Conservation (phyloP, 2,797 vertebrate species). For the Bradypodion pumilum region DNA sequence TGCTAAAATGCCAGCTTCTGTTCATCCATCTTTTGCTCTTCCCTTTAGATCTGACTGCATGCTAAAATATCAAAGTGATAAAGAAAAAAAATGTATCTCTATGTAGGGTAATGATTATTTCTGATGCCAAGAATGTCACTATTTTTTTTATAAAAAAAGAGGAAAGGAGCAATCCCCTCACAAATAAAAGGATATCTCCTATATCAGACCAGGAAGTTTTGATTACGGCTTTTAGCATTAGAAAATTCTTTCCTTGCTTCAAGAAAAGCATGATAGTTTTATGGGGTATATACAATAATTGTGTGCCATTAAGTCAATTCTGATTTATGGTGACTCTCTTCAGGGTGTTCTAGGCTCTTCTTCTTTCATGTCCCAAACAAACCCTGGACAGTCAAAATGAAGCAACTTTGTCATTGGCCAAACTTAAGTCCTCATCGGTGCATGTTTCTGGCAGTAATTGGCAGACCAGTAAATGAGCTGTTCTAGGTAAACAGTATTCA, state of each 20-base stretch:
- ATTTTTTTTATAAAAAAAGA: neutral
- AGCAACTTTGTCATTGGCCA: too few relatives aligned
- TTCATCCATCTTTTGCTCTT: slow-evolving; percentile 27
- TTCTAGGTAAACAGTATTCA: too few relatives aligned
- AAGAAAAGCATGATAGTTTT: neutral
- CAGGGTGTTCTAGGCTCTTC: too few relatives aligned
- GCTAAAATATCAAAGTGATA: slow-evolving; percentile 20
- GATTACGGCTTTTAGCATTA: neutral
- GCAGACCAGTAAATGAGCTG: too few relatives aligned
- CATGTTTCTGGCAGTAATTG: too few relatives aligned
- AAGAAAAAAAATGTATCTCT: neutral
- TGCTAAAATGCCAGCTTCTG: slow-evolving; percentile 29
- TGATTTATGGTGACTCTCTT: too few relatives aligned
- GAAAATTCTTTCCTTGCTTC: neutral
- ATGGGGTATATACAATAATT: too few relatives aligned
- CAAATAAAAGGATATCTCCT: neutral
- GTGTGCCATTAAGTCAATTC: too few relatives aligned
- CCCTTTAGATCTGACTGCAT: neutral
- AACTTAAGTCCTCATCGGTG: too few relatives aligned
- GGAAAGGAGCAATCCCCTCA: neutral
- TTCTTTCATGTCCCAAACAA: too few relatives aligned
- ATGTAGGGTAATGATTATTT: neutral
- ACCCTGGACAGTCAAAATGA: too few relatives aligned
- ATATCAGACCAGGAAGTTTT: neutral
- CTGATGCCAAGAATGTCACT: neutral